A percentile compares a stretch with the other conserved stretches of the same genome.
These are phyloP conservation scores for Eciton burchellii DNA, from an alignment of 1,140 invertebrate species.

Conservation along the genomic window DNA sequence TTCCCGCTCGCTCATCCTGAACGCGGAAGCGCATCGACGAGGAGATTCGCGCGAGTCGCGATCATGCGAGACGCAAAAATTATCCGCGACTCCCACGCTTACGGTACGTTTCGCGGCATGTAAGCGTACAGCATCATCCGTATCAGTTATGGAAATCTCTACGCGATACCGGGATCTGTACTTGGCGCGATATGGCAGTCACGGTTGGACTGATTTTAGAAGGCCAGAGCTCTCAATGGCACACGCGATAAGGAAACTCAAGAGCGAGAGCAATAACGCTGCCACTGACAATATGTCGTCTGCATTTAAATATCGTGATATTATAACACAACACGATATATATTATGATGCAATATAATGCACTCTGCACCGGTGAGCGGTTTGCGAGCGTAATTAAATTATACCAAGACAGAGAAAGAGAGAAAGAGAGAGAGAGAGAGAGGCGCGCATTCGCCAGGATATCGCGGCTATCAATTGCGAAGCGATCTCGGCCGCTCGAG, in stretches of 20 bases:
- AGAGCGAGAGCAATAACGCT: not conserved
- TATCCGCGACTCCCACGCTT: conserved; percentile 22
- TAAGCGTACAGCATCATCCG: not conserved
- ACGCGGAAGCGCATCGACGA: not conserved
- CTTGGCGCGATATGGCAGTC: not conserved
- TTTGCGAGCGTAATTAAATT: conserved; percentile 1
- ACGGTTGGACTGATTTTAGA: not conserved
- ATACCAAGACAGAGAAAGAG: no score
- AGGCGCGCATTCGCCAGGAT: not conserved
- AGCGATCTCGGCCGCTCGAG: not conserved
- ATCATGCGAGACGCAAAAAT: not conserved
- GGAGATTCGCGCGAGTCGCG: not conserved
- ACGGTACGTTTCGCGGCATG: not conserved
- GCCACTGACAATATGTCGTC: not conserved
- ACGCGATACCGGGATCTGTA: not conserved
- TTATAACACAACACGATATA: no score
- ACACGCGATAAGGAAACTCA: not conserved
- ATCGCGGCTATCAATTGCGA: not conserved
- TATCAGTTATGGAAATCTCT: conserved; percentile 24
- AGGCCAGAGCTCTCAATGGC: not conserved
- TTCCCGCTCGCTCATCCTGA: no score
- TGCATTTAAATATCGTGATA: not conserved
- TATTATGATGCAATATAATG: not conserved
- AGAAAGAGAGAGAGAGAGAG: no score
- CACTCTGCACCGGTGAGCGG: no score